phyloP scores from a whole-genome alignment of 2,888 invertebrate genomes.

The Linnaemya vulpina region DNA sequence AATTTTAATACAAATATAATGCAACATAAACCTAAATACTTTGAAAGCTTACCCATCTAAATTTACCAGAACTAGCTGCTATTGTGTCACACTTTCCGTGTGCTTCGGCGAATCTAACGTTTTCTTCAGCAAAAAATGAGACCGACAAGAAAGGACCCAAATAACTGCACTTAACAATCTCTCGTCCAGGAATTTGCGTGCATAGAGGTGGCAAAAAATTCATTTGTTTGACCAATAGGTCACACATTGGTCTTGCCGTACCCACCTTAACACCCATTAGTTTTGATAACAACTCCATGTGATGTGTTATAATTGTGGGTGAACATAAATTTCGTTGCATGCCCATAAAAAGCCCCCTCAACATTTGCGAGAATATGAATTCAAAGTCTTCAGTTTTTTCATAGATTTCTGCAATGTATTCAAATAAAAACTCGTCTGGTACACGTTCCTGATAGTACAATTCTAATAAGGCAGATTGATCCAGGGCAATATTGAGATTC shows the following conservation, averaged over 20 bases:
- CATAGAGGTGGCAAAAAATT: constrained; percentile 90
- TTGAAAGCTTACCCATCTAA: constrained; percentile 79
- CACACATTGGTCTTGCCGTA: constrained; percentile 90
- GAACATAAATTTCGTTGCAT: constrained; percentile 82
- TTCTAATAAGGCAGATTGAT: constrained; percentile 85
- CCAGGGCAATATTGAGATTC: constrained; percentile 77
- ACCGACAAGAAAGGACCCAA: constrained; percentile 96
- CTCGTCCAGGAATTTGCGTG: constrained; percentile 91
- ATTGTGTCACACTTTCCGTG: constrained; percentile 82
- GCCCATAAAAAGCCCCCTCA: constrained; percentile 81
- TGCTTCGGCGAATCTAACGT: constrained; percentile 93
- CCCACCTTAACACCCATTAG: constrained; percentile 91
- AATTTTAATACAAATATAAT: neutral
- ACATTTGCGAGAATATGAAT: constrained; percentile 79
- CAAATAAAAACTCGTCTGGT: constrained; percentile 86
- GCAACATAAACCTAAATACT: neutral
- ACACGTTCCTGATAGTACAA: constrained; percentile 86
- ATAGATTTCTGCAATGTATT: constrained; percentile 85
- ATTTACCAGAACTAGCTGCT: constrained; percentile 76
- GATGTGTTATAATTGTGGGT: constrained; percentile 84
- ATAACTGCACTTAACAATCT: constrained; percentile 92
- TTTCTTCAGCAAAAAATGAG: constrained; percentile 96
- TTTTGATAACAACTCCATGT: constrained; percentile 89
- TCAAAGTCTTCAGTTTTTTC: constrained; percentile 81
- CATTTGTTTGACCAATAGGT: constrained; percentile 86